Evolutionary conservation across 2,113 vertebrate genomes (phyloP).

Genomic region (Seriola rivoliana): DNA sequence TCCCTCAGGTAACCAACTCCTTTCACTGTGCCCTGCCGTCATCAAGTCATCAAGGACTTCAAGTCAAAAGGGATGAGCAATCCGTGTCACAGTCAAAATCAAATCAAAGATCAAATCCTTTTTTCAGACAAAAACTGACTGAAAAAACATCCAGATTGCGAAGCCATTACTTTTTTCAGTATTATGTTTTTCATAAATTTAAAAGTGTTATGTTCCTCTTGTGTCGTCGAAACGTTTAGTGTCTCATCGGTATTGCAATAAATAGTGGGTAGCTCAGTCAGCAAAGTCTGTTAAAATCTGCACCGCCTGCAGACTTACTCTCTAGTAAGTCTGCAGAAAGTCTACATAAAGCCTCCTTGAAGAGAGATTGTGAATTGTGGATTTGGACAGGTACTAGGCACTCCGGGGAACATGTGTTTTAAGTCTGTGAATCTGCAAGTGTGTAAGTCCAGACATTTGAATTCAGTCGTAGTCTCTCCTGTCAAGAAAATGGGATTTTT

Average conservation of each 20-base stretch:
- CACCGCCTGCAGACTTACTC: background rate
- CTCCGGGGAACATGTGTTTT: background rate
- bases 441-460: background rate
- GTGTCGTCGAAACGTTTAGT: no score
- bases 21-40: no score
- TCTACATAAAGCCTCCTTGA: background rate
- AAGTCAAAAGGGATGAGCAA: background rate
- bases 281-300: background rate
- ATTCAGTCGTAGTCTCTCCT: background rate
- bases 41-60: no score
- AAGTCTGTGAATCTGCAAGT: background rate
- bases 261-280: no score
- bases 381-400: background rate
- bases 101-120: background rate
- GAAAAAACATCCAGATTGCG: no score
- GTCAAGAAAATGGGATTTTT: constrained; percentile 15
- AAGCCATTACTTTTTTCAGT: background rate
- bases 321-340: background rate
- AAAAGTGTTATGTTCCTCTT: background rate
- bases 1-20: no score
- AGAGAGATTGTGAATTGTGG: background rate
- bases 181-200: background rate
- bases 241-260: background rate
- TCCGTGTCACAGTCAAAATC: background rate
- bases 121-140: no score